phyloP scores from a whole-genome alignment of 2,888 invertebrate genomes.

The Tridacna gigas region DNA sequence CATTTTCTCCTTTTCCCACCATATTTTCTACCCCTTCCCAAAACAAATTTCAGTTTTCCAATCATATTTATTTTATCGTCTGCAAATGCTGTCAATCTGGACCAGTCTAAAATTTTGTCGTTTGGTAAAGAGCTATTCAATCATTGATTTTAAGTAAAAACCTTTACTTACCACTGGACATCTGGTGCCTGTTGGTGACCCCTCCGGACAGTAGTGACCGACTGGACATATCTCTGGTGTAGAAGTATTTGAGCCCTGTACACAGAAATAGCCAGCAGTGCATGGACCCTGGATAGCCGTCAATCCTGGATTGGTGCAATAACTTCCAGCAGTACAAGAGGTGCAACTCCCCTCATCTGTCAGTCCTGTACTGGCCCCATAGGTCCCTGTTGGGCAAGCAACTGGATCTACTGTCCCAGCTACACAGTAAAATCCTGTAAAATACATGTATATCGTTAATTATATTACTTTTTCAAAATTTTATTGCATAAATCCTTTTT shows the following conservation, averaged over 20 bases:
- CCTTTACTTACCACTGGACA: conserved; percentile 77
- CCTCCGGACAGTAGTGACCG: conserved; percentile 78
- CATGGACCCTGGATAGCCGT: conserved; percentile 75
- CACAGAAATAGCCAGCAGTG: conserved; percentile 79
- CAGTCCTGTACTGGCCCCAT: conserved; percentile 76
- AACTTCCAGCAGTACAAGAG: conserved; percentile 76
- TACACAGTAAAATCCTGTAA: conserved; percentile 80
- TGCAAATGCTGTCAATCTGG: too few species aligned
- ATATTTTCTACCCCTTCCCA: background rate
- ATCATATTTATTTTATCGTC: too few species aligned
- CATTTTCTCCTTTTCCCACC: background rate
- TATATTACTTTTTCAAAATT: too few species aligned
- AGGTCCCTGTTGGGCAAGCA: conserved; percentile 81
- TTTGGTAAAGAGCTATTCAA: too few species aligned
- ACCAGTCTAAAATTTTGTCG: too few species aligned
- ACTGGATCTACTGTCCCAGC: conserved; percentile 78
- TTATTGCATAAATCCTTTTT: too few species aligned
- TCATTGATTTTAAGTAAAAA: too few species aligned
- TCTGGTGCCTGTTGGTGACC: conserved; percentile 72
- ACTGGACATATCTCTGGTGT: conserved; percentile 73
- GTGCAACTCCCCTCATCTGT: conserved; percentile 78
- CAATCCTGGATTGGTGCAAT: conserved; percentile 77
- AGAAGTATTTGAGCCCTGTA: conserved; percentile 74
- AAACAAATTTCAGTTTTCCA: too few species aligned
- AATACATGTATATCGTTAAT: too few species aligned